Evolutionary conservation across 53 echinoderm and acorn worm species (phyloP).

Genomic region (Mesocentrotus franciscanus): DNA sequence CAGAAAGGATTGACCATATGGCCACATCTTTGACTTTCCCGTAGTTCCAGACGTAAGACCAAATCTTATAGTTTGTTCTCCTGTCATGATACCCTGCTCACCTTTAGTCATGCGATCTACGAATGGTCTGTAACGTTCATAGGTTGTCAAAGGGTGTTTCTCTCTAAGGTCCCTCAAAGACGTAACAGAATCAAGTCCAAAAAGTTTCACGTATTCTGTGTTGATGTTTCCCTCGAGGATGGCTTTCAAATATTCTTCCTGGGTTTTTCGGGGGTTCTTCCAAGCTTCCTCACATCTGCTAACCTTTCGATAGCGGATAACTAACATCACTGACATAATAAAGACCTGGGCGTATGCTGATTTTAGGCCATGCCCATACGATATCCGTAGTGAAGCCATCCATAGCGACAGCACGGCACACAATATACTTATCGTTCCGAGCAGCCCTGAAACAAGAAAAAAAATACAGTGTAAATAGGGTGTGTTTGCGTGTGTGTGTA

Average conservation of each 20-base stretch:
- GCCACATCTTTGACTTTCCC: slow-evolving; percentile 77
- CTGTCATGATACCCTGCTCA: slow-evolving; percentile 64
- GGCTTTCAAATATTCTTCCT: slow-evolving; percentile 69
- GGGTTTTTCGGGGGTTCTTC: slow-evolving; percentile 69
- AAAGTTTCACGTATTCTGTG: slow-evolving; percentile 73
- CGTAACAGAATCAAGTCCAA: slow-evolving; percentile 68
- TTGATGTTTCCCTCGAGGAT: slow-evolving; percentile 61
- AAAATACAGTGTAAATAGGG: background rate
- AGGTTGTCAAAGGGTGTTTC: slow-evolving; percentile 78
- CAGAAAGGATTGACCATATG: slow-evolving; percentile 32
- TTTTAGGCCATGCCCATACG: slow-evolving; percentile 15
- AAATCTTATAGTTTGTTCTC: slow-evolving; percentile 59
- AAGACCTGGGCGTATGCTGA: slow-evolving; percentile 9
- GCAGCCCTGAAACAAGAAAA: background rate
- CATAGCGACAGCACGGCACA: background rate
- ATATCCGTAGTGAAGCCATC: slow-evolving; percentile 25
- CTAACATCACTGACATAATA: background rate
- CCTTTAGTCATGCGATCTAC: slow-evolving; percentile 76
- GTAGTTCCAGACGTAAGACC: slow-evolving; percentile 83
- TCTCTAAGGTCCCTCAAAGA: slow-evolving; percentile 68
- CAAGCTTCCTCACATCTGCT: slow-evolving; percentile 6
- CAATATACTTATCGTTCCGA: background rate
- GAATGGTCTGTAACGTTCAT: slow-evolving; percentile 78
- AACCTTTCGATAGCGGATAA: background rate
- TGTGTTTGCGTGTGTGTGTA: too few relatives aligned